Conservation (phyloP, 2,888 invertebrate genomes). For the Ophion slaviceki region DNA sequence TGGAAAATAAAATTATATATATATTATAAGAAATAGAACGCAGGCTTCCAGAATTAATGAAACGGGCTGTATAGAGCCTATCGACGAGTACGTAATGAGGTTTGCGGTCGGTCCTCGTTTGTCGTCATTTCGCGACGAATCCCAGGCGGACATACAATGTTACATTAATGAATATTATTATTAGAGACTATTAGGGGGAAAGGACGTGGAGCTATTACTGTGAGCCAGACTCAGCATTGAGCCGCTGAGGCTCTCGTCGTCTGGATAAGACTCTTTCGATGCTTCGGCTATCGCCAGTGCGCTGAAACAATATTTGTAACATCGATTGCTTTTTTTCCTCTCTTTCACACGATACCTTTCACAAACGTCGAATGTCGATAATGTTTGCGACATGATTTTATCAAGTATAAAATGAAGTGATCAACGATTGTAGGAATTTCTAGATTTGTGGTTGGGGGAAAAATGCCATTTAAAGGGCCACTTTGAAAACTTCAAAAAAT, state of each 20-base stretch:
- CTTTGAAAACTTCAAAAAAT: not conserved
- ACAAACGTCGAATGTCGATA: not conserved
- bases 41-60: conserved; percentile 50
- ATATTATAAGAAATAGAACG: conserved; percentile 40
- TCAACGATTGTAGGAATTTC: not conserved
- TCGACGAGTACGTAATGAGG: conserved; percentile 51
- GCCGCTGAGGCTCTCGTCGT: conserved; percentile 96
- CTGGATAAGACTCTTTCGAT: conserved; percentile 94
- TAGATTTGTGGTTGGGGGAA: too few species aligned
- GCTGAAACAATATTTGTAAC: conserved; percentile 84
- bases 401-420: not conserved
- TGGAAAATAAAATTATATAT: conserved; percentile 20
- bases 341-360: not conserved
- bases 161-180: conserved; percentile 79
- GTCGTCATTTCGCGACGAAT: conserved; percentile 73
- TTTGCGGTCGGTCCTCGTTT: conserved; percentile 45
- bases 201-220: conserved; percentile 97
- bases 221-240: conserved; percentile 97
- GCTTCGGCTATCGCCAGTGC: conserved; percentile 96
- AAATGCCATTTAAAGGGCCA: too few species aligned
- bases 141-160: conserved; percentile 80
- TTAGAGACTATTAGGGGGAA: conserved; percentile 90
- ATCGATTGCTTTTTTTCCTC: conserved; percentile 39
- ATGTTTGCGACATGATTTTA: not conserved
- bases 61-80: conserved; percentile 38